Evolutionary conservation across 1,140 invertebrate genomes (phyloP).

Genomic region (Globodera rostochiensis): DNA sequence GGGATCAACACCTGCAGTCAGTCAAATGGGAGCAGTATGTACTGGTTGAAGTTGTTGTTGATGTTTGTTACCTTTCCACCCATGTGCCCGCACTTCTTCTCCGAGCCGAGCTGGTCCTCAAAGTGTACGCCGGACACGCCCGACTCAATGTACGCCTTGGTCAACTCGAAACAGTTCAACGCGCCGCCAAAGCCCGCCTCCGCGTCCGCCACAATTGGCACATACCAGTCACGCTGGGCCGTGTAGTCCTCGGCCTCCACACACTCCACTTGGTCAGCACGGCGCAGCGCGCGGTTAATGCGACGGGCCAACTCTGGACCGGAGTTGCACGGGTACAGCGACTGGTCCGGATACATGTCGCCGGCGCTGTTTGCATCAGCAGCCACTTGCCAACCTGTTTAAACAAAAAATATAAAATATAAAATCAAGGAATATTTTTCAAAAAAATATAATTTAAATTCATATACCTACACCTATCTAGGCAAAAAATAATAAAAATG

Average conservation of each 20-base stretch:
- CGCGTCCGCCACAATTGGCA: constrained; percentile 68
- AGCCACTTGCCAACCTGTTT: constrained; percentile 67
- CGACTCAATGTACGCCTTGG: constrained; percentile 67
- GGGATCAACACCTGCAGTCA: constrained; percentile 64
- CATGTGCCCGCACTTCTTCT: constrained; percentile 68
- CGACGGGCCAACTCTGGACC: constrained; percentile 64
- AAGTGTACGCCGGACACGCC: constrained; percentile 67
- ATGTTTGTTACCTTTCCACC: constrained; percentile 60
- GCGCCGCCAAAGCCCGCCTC: constrained; percentile 67
- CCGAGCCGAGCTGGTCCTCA: constrained; percentile 67
- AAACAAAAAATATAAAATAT: constrained; percentile 27
- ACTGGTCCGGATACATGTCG: constrained; percentile 67
- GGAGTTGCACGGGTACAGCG: constrained; percentile 67
- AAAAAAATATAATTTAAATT: too few species aligned
- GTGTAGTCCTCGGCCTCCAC: constrained; percentile 60
- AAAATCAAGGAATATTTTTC: constrained; percentile 24
- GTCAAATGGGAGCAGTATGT: constrained; percentile 15
- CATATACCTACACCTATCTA: too few species aligned
- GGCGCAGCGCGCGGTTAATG: constrained; percentile 65
- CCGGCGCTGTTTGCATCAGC: constrained; percentile 65
- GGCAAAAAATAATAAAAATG: too few species aligned
- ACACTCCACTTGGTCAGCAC: constrained; percentile 62
- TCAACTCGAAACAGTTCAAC: constrained; percentile 66
- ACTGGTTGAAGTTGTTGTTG: background rate
- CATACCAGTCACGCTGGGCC: constrained; percentile 65